Evolutionary conservation across 2,113 vertebrate species (phyloP).

Genomic region (Mixornis gularis): DNA sequence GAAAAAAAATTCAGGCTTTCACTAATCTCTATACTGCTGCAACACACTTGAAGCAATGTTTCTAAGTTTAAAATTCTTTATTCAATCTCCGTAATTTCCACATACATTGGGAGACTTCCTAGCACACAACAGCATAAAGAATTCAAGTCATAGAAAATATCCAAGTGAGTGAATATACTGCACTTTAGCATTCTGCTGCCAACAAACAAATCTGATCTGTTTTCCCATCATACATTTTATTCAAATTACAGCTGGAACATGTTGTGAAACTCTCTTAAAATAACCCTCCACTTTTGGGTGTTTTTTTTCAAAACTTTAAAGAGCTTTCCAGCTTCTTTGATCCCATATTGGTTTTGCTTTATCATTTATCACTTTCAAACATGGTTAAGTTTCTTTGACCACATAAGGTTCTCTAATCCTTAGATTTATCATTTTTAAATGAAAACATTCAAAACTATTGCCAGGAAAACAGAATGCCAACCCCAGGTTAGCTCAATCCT

Average conservation of each 20-base stretch:
- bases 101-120: neutral
- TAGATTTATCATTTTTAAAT: neutral
- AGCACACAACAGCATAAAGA: neutral
- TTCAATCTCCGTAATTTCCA: neutral
- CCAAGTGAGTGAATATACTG: neutral
- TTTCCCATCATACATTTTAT: neutral
- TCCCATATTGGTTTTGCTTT: neutral
- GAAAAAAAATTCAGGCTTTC: neutral
- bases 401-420: neutral
- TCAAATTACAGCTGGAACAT: neutral
- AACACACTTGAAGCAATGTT: neutral
- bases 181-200: neutral
- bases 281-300: neutral
- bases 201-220: neutral
- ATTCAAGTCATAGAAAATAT: neutral
- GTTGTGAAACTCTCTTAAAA: neutral
- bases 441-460: neutral
- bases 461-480: neutral
- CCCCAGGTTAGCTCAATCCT: neutral
- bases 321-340: neutral
- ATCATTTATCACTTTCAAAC: slow-evolving; percentile 12
- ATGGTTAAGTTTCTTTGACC: neutral
- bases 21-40: neutral
- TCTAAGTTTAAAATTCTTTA: neutral
- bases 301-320: neutral